phyloP scores from a whole-genome alignment of 2,888 invertebrate species.

The Melieria picta region DNA sequence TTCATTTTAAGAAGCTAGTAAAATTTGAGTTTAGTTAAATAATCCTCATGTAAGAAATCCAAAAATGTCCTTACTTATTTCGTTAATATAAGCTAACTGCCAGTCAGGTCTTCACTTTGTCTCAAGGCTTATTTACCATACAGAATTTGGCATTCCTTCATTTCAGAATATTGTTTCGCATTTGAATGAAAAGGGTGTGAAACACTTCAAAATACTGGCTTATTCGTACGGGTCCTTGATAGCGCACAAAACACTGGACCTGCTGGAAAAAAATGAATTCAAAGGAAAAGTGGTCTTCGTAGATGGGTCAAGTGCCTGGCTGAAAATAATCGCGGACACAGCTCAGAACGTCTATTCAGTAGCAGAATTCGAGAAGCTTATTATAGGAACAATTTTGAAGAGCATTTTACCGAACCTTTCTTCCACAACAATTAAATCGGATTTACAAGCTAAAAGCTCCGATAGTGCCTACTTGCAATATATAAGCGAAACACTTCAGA shows the following conservation, averaged over 20 bases:
- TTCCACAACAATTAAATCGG: neutral
- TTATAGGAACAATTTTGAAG: neutral
- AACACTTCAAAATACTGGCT: slow-evolving; percentile 33
- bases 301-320: slow-evolving; percentile 34
- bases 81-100: too few species aligned
- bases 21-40: too few species aligned
- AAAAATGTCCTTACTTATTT: too few species aligned
- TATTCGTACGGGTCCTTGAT: slow-evolving; percentile 35
- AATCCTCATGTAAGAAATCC: too few species aligned
- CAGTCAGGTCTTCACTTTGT: too few species aligned
- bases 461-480: slow-evolving; percentile 4
- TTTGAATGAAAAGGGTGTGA: slow-evolving; percentile 11
- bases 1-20: too few species aligned
- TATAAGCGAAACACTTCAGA: slow-evolving; percentile 19
- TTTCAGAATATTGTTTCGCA: slow-evolving; percentile 31
- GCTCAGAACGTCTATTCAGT: neutral
- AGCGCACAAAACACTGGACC: slow-evolving; percentile 20
- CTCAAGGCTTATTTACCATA: too few species aligned
- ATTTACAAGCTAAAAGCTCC: neutral
- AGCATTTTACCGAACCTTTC: neutral
- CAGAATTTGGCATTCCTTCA: neutral
- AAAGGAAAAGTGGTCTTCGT: slow-evolving; percentile 27
- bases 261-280: slow-evolving; percentile 32
- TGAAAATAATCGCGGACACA: slow-evolving; percentile 6
- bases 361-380: neutral